Evolutionary conservation across 1,140 invertebrate species (phyloP), one percentile per base, ranked within the genome.

Genomic region (Pseudoatta argentina): DNA sequence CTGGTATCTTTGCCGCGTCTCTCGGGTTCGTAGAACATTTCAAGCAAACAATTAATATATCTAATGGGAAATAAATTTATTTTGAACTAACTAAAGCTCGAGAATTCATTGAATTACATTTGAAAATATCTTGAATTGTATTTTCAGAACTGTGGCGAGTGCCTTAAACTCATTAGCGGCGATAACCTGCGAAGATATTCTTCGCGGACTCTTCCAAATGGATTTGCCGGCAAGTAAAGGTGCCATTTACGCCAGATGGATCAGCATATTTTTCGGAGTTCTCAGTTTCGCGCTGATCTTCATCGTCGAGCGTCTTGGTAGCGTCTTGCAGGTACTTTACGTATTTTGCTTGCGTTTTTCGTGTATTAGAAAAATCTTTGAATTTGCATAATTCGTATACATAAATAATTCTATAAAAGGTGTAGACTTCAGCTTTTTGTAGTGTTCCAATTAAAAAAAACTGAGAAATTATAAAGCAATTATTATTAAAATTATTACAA

Each of bases 91-190:
- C 12, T 44, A 0, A n/a, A 3, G 14, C 8, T 76, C 14, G 0
- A 44, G 14, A 73, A 85, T 51, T 27, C 5, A 2, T 18, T 53
- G 34, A 8, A 67, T 55, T 16, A 3, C 14, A 81, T 7, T 48
- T 71, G 51, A 3, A 82, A 83, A 73, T 48, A 73, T 24, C 4
- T n/a, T 6, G 12, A 44, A 78, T 3, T 61, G 76, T 77, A 83
- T 95, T 96, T 69, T 39, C 93, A 99, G 98, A 91, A 99, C 98
- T 4, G 98, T 99, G 2, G 98, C 98, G 0, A 98, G 98, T 30
- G 98, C 98, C 0, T 94, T 99, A 66, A 99, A 99, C 93, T 98
- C 98, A 0, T 94, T 99, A 66, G 97, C 98, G 0, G 98, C 98
- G 0, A 98, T 99, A 4, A 98, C 98, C 3, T 97, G 98, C 92